These are phyloP conservation scores for Eclectus roratus DNA, from an alignment of 2,113 vertebrate genomes.

Conservation along the genomic window DNA sequence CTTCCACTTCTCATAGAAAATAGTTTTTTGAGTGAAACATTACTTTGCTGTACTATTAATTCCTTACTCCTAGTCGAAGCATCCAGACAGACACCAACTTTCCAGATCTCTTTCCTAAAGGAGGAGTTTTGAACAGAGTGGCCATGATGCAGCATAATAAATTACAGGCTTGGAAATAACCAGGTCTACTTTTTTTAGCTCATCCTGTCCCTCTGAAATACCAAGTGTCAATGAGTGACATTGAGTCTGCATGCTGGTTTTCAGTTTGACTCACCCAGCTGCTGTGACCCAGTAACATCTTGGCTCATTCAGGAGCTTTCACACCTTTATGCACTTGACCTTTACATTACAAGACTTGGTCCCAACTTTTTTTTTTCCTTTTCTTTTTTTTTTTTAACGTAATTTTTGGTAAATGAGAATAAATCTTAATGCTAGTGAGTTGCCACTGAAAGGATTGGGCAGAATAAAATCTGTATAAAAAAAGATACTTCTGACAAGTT, in stretches of 20 bases:
- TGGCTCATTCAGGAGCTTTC: slow-evolving; percentile 20
- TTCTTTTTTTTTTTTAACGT: no score
- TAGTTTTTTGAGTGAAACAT: neutral
- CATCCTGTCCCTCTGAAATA: neutral
- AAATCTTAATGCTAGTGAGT: neutral
- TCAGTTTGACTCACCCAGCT: neutral
- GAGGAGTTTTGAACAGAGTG: neutral
- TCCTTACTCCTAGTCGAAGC: neutral
- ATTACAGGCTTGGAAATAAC: neutral
- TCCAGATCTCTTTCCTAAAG: neutral
- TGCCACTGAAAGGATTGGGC: neutral
- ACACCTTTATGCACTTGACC: slow-evolving; percentile 19
- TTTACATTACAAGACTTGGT: neutral
- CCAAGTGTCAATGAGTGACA: neutral
- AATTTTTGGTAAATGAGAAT: neutral
- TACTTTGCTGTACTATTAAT: neutral
- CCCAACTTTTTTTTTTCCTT: rapidly evolving
- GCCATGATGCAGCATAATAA: neutral
- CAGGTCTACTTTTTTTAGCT: neutral
- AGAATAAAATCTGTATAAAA: neutral
- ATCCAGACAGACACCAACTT: neutral
- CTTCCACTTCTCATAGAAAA: neutral
- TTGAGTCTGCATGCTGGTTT: neutral
- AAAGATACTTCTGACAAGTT: neutral
- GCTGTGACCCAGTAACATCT: neutral